phyloP scores from a whole-genome alignment of 2,113 vertebrate species.

The Isurus oxyrinchus region DNA sequence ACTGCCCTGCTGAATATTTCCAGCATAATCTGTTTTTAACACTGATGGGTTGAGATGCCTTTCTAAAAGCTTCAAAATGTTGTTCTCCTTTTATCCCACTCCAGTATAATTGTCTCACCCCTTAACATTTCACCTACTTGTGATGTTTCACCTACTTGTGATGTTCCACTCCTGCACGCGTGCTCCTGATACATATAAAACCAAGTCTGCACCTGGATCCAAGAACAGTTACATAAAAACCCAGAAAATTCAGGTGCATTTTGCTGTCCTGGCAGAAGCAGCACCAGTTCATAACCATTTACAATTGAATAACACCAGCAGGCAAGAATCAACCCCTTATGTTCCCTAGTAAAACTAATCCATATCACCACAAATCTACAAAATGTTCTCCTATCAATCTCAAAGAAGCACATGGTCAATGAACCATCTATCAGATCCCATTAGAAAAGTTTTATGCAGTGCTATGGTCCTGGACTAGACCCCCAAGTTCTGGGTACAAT shows the following conservation, averaged over 20 bases:
- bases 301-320: too few species aligned
- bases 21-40: too few species aligned
- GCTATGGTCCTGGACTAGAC: too few species aligned
- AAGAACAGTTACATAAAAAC: background rate
- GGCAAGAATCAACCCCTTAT: too few species aligned
- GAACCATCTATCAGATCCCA: background rate
- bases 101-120: background rate
- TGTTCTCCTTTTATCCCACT: background rate
- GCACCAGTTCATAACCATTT: background rate
- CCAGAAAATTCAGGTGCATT: background rate
- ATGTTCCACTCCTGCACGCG: background rate
- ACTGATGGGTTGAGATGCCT: background rate
- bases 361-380: background rate
- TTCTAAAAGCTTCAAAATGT: background rate
- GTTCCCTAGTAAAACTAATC: too few species aligned
- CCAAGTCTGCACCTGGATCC: background rate
- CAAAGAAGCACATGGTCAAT: background rate
- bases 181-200: background rate
- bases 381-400: background rate
- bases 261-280: background rate
- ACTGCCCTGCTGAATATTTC: too few species aligned
- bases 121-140: background rate
- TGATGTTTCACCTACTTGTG: background rate
- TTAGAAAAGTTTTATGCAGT: background rate
- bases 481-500: too few species aligned